phyloP scores from a whole-genome alignment of 2,113 vertebrate species.

The Equus quagga region DNA sequence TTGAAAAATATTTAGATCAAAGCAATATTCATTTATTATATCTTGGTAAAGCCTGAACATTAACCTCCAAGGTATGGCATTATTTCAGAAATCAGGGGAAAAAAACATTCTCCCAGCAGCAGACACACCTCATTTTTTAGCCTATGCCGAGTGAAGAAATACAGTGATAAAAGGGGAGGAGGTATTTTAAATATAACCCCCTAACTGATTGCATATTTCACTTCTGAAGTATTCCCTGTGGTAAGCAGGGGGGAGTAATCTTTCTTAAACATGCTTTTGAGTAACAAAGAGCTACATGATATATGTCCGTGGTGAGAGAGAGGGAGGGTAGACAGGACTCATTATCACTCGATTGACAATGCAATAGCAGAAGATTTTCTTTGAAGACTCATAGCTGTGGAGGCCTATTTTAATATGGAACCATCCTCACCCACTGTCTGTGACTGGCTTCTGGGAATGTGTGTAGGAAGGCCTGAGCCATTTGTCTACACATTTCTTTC shows the following conservation, averaged over 20 bases:
- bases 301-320: slow-evolving; percentile 45
- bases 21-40: slow-evolving; percentile 61
- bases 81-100: slow-evolving; percentile 37
- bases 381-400: slow-evolving; percentile 20
- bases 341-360: background rate
- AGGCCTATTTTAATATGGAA: slow-evolving; percentile 57
- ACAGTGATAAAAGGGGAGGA: slow-evolving; percentile 28
- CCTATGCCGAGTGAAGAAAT: slow-evolving; percentile 38
- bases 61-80: slow-evolving; percentile 54
- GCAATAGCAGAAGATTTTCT: slow-evolving; percentile 23
- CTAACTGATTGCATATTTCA: slow-evolving; percentile 17
- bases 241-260: background rate
- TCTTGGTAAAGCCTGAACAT: slow-evolving; percentile 53
- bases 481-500: background rate
- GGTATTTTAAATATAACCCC: slow-evolving; percentile 59
- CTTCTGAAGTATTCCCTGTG: slow-evolving; percentile 64
- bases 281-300: slow-evolving; percentile 53
- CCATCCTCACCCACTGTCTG: background rate
- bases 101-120: background rate
- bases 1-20: slow-evolving; percentile 62
- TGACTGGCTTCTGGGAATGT: background rate
- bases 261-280: slow-evolving; percentile 57
- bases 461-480: background rate
- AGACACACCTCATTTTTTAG: slow-evolving; percentile 62
- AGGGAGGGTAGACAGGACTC: slow-evolving; percentile 36